Evolutionary conservation across 2,888 invertebrate species (phyloP), one percentile per base, ranked within the genome.

Genomic region (Epistrophe grossulariae): DNA sequence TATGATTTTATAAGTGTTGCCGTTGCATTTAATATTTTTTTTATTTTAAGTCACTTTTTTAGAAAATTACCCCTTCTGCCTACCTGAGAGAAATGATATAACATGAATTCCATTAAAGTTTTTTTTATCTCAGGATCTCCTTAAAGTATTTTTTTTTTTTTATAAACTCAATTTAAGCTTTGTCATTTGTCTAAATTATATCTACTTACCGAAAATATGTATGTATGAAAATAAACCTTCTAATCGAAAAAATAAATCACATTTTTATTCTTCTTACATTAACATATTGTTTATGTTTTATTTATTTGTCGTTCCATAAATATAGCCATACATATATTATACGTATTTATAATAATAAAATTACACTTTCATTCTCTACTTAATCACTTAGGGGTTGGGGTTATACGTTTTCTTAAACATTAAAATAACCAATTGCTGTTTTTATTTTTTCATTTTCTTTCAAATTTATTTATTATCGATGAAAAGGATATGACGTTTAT

Each of bases 351-450:
- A 40, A 85, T 85, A 85, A 35, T 85, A 87, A 87, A 85, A 87
- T 82, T 87, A 87, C 87, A 87, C 74, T 79, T 83, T 83, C 83
- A 87, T 87, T 87, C 83, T 83, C 87, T 87, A 87, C 83, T 79
- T 74, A 79, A 79, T 82, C 82, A 78, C 85, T 43, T 78, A 78
- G 43, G 35, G 80, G 60, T n/a, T n/a, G n/a, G 43, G 77, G 73
- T 70, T 78, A 79, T 31, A 80, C 60, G 66, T 71, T 72, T 43
- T 55, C 81, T 85, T 60, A 73, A 77, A 78, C 72, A 73, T 84
- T 72, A 85, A 66, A 52, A 70, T 50, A 74, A 74, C 57, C 79
- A 79, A 83, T 82, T 48, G 64, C 72, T 78, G 72, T 72, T 68
- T 76, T 80, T 52, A 62, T 74, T 64, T 71, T 40, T 62, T 38